phyloP scores from a whole-genome alignment of 1,140 invertebrate genomes.

The Aphidius ervi region DNA sequence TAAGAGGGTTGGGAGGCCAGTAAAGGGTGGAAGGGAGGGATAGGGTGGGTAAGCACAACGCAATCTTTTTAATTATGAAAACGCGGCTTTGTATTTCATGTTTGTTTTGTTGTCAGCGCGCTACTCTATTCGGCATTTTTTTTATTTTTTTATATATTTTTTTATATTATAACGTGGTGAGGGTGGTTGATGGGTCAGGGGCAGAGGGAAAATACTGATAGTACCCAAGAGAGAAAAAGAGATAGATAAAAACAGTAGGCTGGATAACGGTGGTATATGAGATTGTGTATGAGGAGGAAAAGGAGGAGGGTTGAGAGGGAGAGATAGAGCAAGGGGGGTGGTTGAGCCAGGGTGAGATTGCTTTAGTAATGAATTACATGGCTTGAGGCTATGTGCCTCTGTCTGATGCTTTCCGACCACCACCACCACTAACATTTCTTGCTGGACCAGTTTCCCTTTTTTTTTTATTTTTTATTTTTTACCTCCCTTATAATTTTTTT shows the following conservation, averaged over 20 bases:
- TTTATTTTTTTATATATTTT: conserved; percentile 24
- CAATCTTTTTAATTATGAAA: conserved; percentile 51
- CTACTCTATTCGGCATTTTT: conserved; percentile 43
- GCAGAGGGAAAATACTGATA: conserved; percentile 29
- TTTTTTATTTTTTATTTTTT: conserved; percentile 18
- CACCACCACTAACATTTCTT: conserved; percentile 9
- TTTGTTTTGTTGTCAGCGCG: conserved; percentile 48
- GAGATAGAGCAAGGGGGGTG: conserved; percentile 16
- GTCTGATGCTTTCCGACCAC: conserved; percentile 46
- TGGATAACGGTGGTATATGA: no score
- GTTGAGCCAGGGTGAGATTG: conserved; percentile 49
- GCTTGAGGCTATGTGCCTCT: conserved; percentile 53
- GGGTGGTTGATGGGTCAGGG: conserved; percentile 39
- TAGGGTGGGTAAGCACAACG: conserved; percentile 30
- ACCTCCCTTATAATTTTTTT: conserved; percentile 16
- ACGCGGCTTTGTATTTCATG: conserved; percentile 48
- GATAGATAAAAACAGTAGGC: background rate
- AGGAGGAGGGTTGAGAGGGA: conserved; percentile 17
- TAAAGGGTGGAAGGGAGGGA: background rate
- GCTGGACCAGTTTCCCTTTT: conserved; percentile 18
- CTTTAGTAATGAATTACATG: conserved; percentile 57
- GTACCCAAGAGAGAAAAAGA: conserved; percentile 19
- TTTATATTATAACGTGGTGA: conserved; percentile 49
- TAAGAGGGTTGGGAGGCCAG: background rate
- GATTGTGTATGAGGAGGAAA: background rate